phyloP scores from a whole-genome alignment of 2,113 vertebrate species.

The Bos taurus region ARS-UCD2.0 NC_037342.1:50257501-50258000 shows the following conservation, averaged over 20 bases:
- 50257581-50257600: not conserved
- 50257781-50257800: not conserved
- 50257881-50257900: not conserved
- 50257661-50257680: not conserved
- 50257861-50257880: not conserved
- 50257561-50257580: not conserved
- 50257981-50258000: too few relatives aligned
- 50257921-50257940: too few relatives aligned
- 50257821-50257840: not conserved
- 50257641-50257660: not conserved
- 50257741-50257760: not conserved
- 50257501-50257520: not conserved
- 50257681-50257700: not conserved
- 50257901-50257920: not conserved
- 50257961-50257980: too few relatives aligned
- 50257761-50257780: not conserved
- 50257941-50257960: too few relatives aligned
- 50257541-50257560: not conserved
- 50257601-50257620: not conserved
- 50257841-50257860: not conserved
- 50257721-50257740: not conserved
- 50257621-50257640: not conserved
- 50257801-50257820: not conserved
- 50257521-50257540: not conserved
- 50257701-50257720: not conserved